Percentiles rank a stretch among this genome's conserved stretches.
phyloP scores from a whole-genome alignment of 2,113 vertebrate genomes.

The Hemicordylus capensis region DNA sequence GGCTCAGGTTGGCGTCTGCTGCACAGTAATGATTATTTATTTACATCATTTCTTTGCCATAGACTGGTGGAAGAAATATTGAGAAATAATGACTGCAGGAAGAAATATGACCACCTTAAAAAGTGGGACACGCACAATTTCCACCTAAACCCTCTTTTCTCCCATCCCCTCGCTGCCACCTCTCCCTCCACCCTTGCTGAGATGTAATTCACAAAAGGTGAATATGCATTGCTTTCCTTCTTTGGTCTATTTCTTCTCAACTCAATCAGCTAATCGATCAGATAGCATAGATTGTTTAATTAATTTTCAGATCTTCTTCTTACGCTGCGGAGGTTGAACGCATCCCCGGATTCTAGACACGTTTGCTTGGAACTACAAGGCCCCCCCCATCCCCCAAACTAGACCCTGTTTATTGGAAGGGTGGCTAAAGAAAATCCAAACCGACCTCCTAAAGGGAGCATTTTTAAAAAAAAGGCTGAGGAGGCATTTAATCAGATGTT shows the following conservation, averaged over 20 bases:
- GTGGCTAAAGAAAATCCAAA: neutral
- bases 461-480: neutral
- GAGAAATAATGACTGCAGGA: constrained; percentile 60
- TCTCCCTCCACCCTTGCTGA: constrained; percentile 51
- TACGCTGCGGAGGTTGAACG: neutral
- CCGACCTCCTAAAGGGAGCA: neutral
- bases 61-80: constrained; percentile 74
- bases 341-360: neutral
- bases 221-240: constrained; percentile 38
- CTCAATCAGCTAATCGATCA: constrained; percentile 28
- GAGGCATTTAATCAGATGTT: neutral
- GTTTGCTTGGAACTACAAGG: neutral
- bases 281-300: constrained; percentile 41
- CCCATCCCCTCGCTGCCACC: neutral
- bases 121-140: constrained; percentile 67
- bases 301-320: constrained; percentile 46
- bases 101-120: constrained; percentile 77
- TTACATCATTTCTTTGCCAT: constrained; percentile 81
- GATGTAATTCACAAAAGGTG: constrained; percentile 60
- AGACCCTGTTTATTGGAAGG: neutral
- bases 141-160: constrained; percentile 61
- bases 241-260: constrained; percentile 39
- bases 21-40: constrained; percentile 82
- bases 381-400: no score
- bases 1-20: constrained; percentile 63